phyloP scores from a whole-genome alignment of 64 coral and sea anemone genomes.

The Pachyseris speciosa region DNA sequence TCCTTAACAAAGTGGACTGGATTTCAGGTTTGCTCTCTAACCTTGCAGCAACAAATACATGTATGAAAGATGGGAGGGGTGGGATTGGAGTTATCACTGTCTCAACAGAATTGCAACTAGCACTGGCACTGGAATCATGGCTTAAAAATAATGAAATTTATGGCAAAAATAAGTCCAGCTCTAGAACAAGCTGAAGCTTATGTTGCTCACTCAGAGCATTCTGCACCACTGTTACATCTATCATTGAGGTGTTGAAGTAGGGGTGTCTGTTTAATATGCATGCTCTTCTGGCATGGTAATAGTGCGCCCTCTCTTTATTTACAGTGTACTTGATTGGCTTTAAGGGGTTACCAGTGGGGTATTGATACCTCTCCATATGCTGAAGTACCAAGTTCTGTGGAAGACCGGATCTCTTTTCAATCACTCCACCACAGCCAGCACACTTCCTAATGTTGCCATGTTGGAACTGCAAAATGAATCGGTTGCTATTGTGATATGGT shows the following conservation, averaged over 20 bases:
- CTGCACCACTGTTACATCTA: neutral
- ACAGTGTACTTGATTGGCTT: conserved; percentile 3
- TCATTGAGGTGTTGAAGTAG: neutral
- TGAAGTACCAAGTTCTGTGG: conserved; percentile 13
- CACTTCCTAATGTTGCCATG: conserved; percentile 35
- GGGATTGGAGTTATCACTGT: too few relatives aligned
- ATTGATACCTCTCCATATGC: conserved; percentile 44
- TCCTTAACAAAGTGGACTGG: too few relatives aligned
- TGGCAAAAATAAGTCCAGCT: neutral
- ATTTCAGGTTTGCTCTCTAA: too few relatives aligned
- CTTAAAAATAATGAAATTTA: neutral
- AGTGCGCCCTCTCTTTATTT: conserved; percentile 11
- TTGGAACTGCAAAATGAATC: conserved; percentile 2
- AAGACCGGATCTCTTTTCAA: neutral
- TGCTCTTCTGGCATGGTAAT: neutral
- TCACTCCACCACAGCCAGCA: conserved; percentile 14
- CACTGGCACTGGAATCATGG: too few relatives aligned
- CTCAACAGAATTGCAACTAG: too few relatives aligned
- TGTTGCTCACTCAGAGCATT: neutral
- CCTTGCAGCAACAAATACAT: too few relatives aligned
- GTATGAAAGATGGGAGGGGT: too few relatives aligned
- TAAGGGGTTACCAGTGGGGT: neutral
- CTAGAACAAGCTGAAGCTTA: neutral
- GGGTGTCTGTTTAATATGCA: conserved; percentile 9
- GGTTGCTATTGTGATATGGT: conserved; percentile 39